Percentiles rank a stretch among this genome's conserved stretches.
These are phyloP conservation scores for Actinia equina DNA, from an alignment of 64 coral and sea anemone species.

Conservation along the genomic window DNA sequence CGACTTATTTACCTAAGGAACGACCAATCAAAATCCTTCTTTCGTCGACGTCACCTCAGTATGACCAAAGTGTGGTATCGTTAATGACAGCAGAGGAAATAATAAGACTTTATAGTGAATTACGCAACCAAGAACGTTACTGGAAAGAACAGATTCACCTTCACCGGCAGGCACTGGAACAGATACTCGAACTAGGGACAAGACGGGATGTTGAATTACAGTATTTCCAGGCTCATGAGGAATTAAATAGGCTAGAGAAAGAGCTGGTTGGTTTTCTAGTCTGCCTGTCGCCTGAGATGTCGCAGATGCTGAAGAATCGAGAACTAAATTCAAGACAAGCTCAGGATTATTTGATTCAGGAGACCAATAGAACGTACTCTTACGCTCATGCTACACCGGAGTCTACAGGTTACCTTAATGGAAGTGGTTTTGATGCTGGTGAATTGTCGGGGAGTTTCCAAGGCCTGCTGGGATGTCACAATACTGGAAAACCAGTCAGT, in stretches of 20 bases:
- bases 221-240: conserved; percentile 45
- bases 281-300: conserved; percentile 22
- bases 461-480: not conserved
- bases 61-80: not conserved
- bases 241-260: conserved; percentile 42
- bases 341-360: not conserved
- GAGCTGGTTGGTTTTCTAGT: conserved; percentile 32
- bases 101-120: not conserved
- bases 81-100: not conserved
- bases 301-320: conserved; percentile 18
- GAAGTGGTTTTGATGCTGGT: not conserved
- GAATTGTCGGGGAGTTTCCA: not conserved
- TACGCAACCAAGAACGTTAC: conserved; percentile 39
- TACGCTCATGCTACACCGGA: not conserved
- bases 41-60: not conserved
- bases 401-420: not conserved
- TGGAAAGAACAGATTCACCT: conserved; percentile 35
- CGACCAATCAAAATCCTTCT: conserved; percentile 12
- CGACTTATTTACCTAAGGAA: not conserved
- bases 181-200: conserved; percentile 17
- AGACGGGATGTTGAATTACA: conserved; percentile 43
- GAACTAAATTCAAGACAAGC: not conserved
- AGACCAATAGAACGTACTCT: not conserved
- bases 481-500: not conserved
- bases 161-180: conserved; percentile 34